Conservation (phyloP, 2,797 vertebrate genomes). For the Lagodon rhomboides region DNA sequence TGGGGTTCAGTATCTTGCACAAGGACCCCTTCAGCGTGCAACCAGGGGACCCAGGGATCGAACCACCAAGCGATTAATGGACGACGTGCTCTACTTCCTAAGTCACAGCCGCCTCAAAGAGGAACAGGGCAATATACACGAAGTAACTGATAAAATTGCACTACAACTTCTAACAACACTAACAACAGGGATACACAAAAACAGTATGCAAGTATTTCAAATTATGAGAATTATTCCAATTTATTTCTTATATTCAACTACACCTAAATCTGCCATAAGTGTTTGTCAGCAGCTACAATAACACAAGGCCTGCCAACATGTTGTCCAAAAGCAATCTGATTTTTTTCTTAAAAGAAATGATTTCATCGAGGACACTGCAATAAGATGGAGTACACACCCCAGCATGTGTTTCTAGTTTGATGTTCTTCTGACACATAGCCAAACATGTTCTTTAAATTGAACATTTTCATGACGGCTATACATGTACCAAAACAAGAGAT, state of each 20-base stretch:
- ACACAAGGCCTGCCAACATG: not conserved
- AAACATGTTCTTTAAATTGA: not conserved
- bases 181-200: not conserved
- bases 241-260: not conserved
- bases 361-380: not conserved
- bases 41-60: too few relatives aligned
- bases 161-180: not conserved
- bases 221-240: not conserved
- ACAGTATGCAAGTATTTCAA: not conserved
- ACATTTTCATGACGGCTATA: not conserved
- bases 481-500: constrained; percentile 1
- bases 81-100: too few relatives aligned
- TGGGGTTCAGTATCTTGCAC: too few relatives aligned
- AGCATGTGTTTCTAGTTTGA: not conserved
- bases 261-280: not conserved
- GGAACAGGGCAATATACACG: not conserved
- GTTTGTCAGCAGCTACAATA: not conserved
- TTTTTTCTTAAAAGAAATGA: not conserved
- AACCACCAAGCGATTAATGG: too few relatives aligned
- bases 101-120: not conserved
- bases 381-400: not conserved
- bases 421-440: not conserved
- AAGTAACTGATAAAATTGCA: not conserved
- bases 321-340: not conserved
- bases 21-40: too few relatives aligned